phyloP scores from a whole-genome alignment of 1,140 invertebrate species.

The Tetragnatha versicolor region DNA sequence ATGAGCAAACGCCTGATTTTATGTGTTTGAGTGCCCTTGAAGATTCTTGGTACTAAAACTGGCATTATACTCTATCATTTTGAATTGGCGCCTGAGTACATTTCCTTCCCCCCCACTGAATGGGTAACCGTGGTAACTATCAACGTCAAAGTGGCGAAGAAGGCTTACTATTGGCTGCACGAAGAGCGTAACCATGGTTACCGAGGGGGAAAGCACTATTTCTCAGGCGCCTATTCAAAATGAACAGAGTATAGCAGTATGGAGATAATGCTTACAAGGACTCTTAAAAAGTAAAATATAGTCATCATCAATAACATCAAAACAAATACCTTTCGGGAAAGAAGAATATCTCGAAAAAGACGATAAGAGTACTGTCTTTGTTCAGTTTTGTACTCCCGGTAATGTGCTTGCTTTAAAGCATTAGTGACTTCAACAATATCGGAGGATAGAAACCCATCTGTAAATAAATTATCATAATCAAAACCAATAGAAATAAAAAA shows the following conservation, averaged over 20 bases:
- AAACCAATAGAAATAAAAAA: not conserved
- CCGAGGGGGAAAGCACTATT: too few species aligned
- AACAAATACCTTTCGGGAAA: slow-evolving; percentile 69
- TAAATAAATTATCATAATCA: slow-evolving; percentile 38
- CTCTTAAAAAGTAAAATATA: not conserved
- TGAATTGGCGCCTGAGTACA: too few species aligned
- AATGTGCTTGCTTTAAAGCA: slow-evolving; percentile 73
- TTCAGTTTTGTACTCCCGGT: slow-evolving; percentile 70
- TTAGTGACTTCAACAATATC: slow-evolving; percentile 65
- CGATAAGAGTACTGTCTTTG: slow-evolving; percentile 67
- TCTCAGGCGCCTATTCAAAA: too few species aligned
- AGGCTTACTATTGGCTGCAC: too few species aligned
- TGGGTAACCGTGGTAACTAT: not conserved
- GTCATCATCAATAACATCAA: not conserved
- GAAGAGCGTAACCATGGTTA: too few species aligned
- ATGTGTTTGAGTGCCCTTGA: not conserved
- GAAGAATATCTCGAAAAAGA: slow-evolving; percentile 69
- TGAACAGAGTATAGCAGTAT: not conserved
- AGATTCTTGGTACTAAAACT: not conserved
- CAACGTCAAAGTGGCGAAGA: too few species aligned
- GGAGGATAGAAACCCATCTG: slow-evolving; percentile 72
- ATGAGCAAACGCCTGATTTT: not conserved
- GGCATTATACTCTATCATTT: too few species aligned
- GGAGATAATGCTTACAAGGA: not conserved
- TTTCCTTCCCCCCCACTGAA: not conserved